A percentile compares a stretch with the other conserved stretches of the same genome.
Conservation (phyloP, 2,888 invertebrate species). For the Elegia similella region DNA sequence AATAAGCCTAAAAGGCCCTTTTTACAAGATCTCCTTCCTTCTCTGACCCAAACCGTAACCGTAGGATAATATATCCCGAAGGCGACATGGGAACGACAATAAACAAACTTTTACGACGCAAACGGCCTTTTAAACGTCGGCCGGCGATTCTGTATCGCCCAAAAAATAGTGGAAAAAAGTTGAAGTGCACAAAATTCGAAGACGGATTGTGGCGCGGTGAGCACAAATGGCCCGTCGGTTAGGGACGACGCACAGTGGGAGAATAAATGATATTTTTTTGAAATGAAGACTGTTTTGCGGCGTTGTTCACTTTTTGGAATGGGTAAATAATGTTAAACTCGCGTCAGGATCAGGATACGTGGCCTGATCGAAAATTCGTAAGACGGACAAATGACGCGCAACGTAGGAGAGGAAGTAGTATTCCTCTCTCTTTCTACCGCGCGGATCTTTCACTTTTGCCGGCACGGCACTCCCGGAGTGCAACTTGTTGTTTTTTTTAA, state of each 20-base stretch:
- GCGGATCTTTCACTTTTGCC: no score
- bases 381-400: no score
- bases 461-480: no score
- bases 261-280: not conserved
- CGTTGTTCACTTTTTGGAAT: not conserved
- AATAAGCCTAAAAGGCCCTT: not conserved
- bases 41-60: not conserved
- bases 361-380: no score
- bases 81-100: slow-evolving; percentile 37
- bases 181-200: slow-evolving; percentile 23
- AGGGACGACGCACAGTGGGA: not conserved
- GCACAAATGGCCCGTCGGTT: slow-evolving; percentile 7
- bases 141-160: slow-evolving; percentile 43
- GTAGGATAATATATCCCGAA: slow-evolving; percentile 16
- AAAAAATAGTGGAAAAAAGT: slow-evolving; percentile 37
- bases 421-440: no score
- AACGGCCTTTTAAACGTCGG: slow-evolving; percentile 55
- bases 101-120: slow-evolving; percentile 54
- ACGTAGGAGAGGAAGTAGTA: no score
- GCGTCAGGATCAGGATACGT: no score
- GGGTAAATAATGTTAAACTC: no score
- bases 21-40: not conserved
- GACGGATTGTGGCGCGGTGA: slow-evolving; percentile 22
- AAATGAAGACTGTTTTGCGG: not conserved
- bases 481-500: no score